These are phyloP conservation scores for Patella pellucida DNA, from an alignment of 2,888 invertebrate genomes.

Conservation along the genomic window DNA sequence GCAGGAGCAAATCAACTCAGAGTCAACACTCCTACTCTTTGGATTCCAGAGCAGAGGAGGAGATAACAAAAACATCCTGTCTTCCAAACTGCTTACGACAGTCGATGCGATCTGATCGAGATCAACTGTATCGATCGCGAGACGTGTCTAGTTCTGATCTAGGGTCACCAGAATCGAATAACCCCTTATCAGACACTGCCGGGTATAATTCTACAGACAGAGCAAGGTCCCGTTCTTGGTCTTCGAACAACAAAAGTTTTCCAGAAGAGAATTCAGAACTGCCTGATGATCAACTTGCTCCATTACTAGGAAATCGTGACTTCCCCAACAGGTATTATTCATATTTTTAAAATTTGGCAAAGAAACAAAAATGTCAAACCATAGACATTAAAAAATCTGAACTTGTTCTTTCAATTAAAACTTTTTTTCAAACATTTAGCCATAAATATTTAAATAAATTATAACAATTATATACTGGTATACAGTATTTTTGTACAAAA, in stretches of 20 bases:
- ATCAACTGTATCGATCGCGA: conserved; percentile 34
- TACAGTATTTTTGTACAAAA: too few relatives aligned
- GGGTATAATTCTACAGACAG: conserved; percentile 23
- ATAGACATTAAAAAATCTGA: too few relatives aligned
- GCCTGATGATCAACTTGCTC: conserved; percentile 35
- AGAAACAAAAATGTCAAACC: too few relatives aligned
- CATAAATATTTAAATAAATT: too few relatives aligned
- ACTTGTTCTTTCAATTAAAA: too few relatives aligned
- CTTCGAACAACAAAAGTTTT: conserved; percentile 34
- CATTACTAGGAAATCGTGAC: conserved; percentile 18
- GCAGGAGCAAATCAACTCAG: conserved; percentile 58
- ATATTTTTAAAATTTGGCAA: background rate
- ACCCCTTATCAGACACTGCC: conserved; percentile 44
- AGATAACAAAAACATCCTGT: conserved; percentile 54
- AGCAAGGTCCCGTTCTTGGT: conserved; percentile 29
- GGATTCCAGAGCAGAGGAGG: conserved; percentile 43
- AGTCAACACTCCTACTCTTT: conserved; percentile 53
- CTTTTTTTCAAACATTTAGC: too few relatives aligned
- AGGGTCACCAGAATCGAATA: conserved; percentile 54
- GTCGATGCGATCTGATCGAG: conserved; percentile 46
- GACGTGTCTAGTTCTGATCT: conserved; percentile 50
- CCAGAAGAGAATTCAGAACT: conserved; percentile 27
- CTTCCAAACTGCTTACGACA: conserved; percentile 62
- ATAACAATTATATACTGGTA: too few relatives aligned
- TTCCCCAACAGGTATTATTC: background rate